phyloP scores from a whole-genome alignment of 2,797 vertebrate genomes.

The Micromesistius poutassou region DNA sequence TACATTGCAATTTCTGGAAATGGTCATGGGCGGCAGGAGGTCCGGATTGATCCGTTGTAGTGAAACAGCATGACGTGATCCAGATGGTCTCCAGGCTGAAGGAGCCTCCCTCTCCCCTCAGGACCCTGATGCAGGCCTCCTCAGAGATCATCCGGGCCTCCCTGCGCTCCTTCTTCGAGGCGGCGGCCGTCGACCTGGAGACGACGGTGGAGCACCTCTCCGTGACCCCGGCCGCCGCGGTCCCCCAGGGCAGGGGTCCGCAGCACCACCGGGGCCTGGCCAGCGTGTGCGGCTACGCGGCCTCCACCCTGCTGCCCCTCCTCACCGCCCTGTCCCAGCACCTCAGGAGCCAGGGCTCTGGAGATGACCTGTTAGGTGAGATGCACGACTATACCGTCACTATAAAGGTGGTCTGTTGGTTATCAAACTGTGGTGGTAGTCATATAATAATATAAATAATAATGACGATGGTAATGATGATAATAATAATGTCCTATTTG shows the following conservation, averaged over 20 bases:
- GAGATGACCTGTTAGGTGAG: slow-evolving; percentile 70
- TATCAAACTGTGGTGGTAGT: too few species aligned
- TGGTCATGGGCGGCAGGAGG: too few species aligned
- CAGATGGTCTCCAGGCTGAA: too few species aligned
- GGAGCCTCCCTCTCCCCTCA: slow-evolving; percentile 34
- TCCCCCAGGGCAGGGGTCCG: slow-evolving; percentile 76
- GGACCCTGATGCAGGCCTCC: slow-evolving; percentile 82
- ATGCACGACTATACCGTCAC: too few species aligned
- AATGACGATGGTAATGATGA: too few species aligned
- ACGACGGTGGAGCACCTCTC: slow-evolving; percentile 79
- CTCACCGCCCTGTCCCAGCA: slow-evolving; percentile 90
- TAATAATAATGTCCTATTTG: background rate
- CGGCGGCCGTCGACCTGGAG: slow-evolving; percentile 86
- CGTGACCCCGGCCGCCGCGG: slow-evolving; percentile 77
- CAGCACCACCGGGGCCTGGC: slow-evolving; percentile 68
- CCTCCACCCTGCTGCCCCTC: slow-evolving; percentile 84
- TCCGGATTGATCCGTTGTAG: too few species aligned
- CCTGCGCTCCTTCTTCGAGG: slow-evolving; percentile 84
- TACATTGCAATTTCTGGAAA: too few species aligned
- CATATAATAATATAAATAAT: too few species aligned
- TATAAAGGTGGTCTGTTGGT: too few species aligned
- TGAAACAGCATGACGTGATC: too few species aligned
- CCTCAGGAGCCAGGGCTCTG: slow-evolving; percentile 80
- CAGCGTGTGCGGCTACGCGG: slow-evolving; percentile 83
- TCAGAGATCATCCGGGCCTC: slow-evolving; percentile 77